Evolutionary conservation across 1,140 invertebrate genomes (phyloP).

Genomic region (Megalopta genalis): DNA sequence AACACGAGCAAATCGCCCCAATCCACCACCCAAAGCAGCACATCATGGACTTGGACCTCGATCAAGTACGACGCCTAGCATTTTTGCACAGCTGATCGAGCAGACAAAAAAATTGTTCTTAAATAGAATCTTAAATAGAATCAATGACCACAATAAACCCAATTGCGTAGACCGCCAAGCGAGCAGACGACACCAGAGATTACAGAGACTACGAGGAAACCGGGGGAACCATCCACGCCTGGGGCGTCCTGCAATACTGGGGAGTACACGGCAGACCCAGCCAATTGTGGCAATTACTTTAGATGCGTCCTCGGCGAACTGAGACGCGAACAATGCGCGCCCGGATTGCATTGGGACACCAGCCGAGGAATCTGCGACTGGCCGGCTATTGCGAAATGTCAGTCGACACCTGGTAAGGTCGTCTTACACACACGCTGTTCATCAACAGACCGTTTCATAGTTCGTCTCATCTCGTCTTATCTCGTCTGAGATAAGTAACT

Average conservation of each 20-base stretch:
- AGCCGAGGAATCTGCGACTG: constrained; percentile 87
- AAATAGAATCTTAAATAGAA: too few relatives aligned
- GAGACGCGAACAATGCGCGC: constrained; percentile 86
- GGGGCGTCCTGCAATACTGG: constrained; percentile 82
- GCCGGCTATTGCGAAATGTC: constrained; percentile 87
- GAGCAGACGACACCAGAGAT: constrained; percentile 8
- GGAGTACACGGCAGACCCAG: constrained; percentile 84
- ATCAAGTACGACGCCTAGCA: too few relatives aligned
- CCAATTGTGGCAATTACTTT: constrained; percentile 88
- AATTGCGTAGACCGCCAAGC: constrained; percentile 14
- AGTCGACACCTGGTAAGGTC: constrained; percentile 65
- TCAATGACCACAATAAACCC: constrained; percentile 2
- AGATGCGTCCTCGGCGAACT: constrained; percentile 86
- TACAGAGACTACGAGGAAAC: constrained; percentile 22
- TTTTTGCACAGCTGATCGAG: background rate
- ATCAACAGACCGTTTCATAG: too few relatives aligned
- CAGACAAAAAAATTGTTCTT: too few relatives aligned
- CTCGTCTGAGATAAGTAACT: too few relatives aligned
- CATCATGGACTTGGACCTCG: constrained; percentile 50
- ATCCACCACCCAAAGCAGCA: background rate
- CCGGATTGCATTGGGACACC: constrained; percentile 90
- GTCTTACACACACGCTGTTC: background rate
- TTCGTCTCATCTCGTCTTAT: too few relatives aligned
- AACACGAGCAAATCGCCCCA: constrained; percentile 54
- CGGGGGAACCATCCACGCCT: background rate